Percentiles rank a stretch among this genome's conserved stretches.
These are phyloP conservation scores for Furcifer pardalis DNA, from an alignment of 2,797 vertebrate species.

Conservation along the genomic window DNA sequence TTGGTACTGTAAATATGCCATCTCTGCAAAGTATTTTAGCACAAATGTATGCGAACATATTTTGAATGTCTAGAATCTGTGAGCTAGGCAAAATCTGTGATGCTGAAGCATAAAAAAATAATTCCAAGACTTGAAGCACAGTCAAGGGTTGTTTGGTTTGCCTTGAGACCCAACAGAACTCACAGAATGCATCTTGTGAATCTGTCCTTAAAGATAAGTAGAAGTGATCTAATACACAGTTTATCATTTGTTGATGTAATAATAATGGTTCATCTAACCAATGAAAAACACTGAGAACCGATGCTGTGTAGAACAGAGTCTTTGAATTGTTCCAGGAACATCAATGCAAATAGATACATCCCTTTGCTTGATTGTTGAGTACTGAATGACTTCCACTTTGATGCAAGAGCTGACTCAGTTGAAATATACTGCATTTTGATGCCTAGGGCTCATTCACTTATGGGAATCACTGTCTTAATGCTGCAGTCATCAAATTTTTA, in stretches of 20 bases:
- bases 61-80: no score
- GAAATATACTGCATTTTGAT: not conserved
- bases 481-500: not conserved
- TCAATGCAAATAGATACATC: not conserved
- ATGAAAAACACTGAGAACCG: not conserved
- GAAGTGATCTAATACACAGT: not conserved
- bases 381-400: not conserved
- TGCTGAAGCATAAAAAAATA: not conserved
- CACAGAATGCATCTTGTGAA: not conserved
- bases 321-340: not conserved
- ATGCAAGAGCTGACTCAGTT: not conserved
- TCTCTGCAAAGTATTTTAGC: no score
- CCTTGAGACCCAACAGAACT: not conserved
- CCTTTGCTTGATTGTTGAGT: not conserved
- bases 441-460: not conserved
- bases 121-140: not conserved
- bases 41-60: no score
- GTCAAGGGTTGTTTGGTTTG: not conserved
- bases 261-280: not conserved
- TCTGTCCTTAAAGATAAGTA: not conserved
- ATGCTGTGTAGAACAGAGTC: not conserved
- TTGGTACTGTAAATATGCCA: not conserved
- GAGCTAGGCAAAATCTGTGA: not conserved
- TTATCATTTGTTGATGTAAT: not conserved
- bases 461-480: not conserved